Base-by-base conservation (phyloP, 2,797 vertebrate genomes). In the Scolopax rusticola region DNA sequence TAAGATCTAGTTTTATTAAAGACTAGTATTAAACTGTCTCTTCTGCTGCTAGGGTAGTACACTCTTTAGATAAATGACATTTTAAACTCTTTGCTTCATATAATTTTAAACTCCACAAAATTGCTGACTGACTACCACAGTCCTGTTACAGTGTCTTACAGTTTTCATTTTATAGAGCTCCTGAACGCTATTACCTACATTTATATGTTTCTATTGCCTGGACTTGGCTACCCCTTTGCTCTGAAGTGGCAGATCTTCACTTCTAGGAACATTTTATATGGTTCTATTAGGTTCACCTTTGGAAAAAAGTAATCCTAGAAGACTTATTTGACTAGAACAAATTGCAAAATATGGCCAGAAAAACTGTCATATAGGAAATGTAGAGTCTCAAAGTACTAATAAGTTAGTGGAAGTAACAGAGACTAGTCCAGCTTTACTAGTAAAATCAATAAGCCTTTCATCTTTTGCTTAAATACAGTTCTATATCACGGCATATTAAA, bases 261-360 rank as follows among this genome's bases (percentile, higher is more conserved):
- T 88, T 84, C 27, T 25, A 60, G 23, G 12, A 91, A 51, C 70
- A 89, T 63, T 70, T 86, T 6, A 74, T 73, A 41, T 3, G 2
- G 21, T 69, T 89, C 33, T 85, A 23, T 69, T 59, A 84, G 27
- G n/a, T n/a, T 95, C 51, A 75, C 20, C 71, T 87, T 94, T 53
- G 67, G 48, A 94, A 95, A 96, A 96, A 88, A 50, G 21, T 53
- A 91, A 87, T 80, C 57, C 43, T 90, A 65, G 92, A 94, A 15
- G 64, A 87, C 14, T 82, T 86, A 82, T 65, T 94, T 56, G 63
- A 36, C 19, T 68, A 95, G 23, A 85, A 71, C 2, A 51, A 79
- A 84, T 20, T 50, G 38, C 33, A 82, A 85, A 89, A 74, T 74
- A 90, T 0, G 5, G 28, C 33, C 84, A 96, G 59, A 86, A 93